phyloP scores from a whole-genome alignment of 2,797 vertebrate genomes.

The Acipenser ruthenus region DNA sequence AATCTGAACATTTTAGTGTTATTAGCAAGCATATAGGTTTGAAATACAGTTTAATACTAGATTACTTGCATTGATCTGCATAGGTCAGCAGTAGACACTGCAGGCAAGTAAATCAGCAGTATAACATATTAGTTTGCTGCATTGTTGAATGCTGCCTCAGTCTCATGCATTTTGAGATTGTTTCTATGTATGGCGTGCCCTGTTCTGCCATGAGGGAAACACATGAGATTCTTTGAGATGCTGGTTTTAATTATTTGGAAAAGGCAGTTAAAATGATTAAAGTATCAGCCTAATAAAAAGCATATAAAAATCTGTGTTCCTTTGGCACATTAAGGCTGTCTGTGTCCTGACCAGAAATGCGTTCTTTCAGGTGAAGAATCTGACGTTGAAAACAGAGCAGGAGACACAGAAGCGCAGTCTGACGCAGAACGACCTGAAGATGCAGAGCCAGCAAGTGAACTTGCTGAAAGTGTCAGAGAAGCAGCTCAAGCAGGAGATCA shows the following conservation, averaged over 20 bases:
- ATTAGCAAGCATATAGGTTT: no score
- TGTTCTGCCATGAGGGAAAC: conserved; percentile 1
- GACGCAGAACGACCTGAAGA: conserved; percentile 92
- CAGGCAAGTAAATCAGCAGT: no score
- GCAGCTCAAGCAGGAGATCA: conserved; percentile 92
- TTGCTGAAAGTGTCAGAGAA: conserved; percentile 84
- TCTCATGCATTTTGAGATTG: not conserved
- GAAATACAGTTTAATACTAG: no score
- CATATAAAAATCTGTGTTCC: not conserved
- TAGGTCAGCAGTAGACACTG: no score
- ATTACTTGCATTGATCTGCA: no score
- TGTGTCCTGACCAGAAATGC: not conserved
- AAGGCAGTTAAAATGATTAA: conserved; percentile 4
- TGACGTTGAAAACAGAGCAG: conserved; percentile 90
- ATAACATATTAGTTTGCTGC: no score
- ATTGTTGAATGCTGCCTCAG: no score
- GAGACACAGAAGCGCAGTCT: conserved; percentile 91
- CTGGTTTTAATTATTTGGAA: conserved; percentile 2
- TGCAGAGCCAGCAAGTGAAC: conserved; percentile 89
- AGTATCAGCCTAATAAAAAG: conserved; percentile 4
- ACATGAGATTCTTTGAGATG: not conserved
- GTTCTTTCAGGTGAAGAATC: conserved; percentile 77
- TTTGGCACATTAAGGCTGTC: conserved; percentile 3
- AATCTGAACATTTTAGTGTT: no score
- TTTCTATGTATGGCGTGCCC: not conserved